Evolutionary conservation across 2,113 vertebrate genomes (phyloP).

Genomic region (Centropristis striata): DNA sequence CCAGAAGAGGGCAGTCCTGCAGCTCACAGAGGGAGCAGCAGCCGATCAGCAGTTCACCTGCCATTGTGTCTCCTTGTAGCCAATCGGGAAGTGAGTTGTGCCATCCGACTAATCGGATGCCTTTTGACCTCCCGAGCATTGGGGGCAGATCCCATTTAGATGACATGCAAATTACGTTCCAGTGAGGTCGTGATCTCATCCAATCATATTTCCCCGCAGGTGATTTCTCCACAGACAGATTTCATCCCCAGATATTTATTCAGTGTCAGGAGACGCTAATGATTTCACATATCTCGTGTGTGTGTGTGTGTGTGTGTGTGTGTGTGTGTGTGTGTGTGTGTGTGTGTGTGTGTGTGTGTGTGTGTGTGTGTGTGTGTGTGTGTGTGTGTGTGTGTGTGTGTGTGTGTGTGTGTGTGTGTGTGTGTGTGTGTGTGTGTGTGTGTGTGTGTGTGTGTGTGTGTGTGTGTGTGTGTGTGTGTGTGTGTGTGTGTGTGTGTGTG

Average conservation of each 20-base stretch:
- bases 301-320: constrained; percentile 19
- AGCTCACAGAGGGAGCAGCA: constrained; percentile 37
- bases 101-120: constrained; percentile 54
- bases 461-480: too few species aligned
- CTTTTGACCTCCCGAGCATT: constrained; percentile 67
- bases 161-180: constrained; percentile 77
- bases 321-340: constrained; percentile 31
- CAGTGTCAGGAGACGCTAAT: constrained; percentile 79
- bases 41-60: constrained; percentile 23
- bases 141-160: constrained; percentile 76
- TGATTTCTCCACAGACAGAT: constrained; percentile 79
- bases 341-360: constrained; percentile 17
- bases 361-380: constrained; percentile 24
- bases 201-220: constrained; percentile 78
- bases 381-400: constrained; percentile 42
- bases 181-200: constrained; percentile 76
- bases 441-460: too few species aligned
- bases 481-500: constrained; percentile 1
- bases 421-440: constrained; percentile 40
- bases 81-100: constrained; percentile 53
- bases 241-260: constrained; percentile 81
- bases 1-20: constrained; percentile 76
- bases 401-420: constrained; percentile 36
- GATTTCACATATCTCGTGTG: constrained; percentile 65
- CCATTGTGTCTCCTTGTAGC: constrained; percentile 52